These are phyloP conservation scores for Ophraella communa DNA, from an alignment of 2,888 invertebrate genomes.

Conservation along the genomic window DNA sequence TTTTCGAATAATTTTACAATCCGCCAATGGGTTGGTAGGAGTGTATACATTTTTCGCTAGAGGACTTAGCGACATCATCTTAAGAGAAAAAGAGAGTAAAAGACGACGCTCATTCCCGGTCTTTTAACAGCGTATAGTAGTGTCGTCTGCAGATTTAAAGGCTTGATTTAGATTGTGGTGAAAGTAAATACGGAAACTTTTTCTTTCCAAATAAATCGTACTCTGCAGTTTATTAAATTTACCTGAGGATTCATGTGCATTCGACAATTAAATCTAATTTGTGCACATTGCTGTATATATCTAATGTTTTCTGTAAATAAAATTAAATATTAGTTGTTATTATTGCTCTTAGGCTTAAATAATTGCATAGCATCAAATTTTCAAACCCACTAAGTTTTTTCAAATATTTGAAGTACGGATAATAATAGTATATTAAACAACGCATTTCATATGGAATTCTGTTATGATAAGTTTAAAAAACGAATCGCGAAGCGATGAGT, in stretches of 20 bases:
- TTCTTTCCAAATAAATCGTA: not conserved
- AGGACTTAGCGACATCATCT: conserved; percentile 13
- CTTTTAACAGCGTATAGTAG: conserved; percentile 12
- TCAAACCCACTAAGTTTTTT: no score
- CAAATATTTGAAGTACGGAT: no score
- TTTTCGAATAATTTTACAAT: not conserved
- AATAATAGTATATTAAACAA: no score
- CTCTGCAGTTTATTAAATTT: not conserved
- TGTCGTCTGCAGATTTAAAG: conserved; percentile 23
- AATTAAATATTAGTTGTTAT: no score
- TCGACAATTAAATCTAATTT: not conserved
- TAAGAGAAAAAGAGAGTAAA: conserved; percentile 13
- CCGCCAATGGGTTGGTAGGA: not conserved
- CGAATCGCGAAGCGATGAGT: no score
- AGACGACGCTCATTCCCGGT: conserved; percentile 16
- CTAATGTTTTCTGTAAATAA: no score
- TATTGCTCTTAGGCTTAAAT: no score
- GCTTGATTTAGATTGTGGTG: conserved; percentile 19
- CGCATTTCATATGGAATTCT: no score
- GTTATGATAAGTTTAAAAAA: no score
- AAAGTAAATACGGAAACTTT: conserved; percentile 5
- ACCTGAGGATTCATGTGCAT: not conserved
- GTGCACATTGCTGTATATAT: no score
- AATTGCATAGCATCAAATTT: no score
- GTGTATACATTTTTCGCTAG: not conserved